Percentiles rank a stretch among this genome's conserved stretches.
Evolutionary conservation across 2,113 vertebrate genomes (phyloP).

Genomic region (Sturnus vulgaris): DNA sequence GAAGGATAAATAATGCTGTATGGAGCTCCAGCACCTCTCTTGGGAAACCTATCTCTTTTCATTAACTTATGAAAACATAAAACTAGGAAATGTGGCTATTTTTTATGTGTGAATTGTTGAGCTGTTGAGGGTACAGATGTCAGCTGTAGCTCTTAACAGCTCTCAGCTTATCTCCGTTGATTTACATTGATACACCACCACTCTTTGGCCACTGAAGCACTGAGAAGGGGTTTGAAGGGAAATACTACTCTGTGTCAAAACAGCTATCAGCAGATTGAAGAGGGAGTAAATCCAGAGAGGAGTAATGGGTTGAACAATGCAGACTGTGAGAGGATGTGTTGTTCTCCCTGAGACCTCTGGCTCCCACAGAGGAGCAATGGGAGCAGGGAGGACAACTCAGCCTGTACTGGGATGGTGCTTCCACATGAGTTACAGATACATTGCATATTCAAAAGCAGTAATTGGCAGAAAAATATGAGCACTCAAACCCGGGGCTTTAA

Average conservation of each 20-base stretch:
- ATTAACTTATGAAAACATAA: not conserved
- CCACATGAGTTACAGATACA: not conserved
- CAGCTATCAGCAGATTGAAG: not conserved
- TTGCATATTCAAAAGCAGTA: not conserved
- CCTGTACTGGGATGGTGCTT: not conserved
- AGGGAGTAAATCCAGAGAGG: not conserved
- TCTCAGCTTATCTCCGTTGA: not conserved
- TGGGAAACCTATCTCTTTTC: not conserved
- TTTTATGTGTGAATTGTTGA: not conserved
- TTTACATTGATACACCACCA: not conserved
- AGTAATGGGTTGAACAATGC: not conserved
- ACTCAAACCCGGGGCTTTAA: not conserved
- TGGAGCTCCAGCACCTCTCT: not conserved
- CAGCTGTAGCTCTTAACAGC: not conserved
- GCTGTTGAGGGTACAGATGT: not conserved
- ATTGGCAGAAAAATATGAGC: not conserved
- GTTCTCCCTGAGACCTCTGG: not conserved
- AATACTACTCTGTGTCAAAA: not conserved
- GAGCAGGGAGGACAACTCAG: not conserved
- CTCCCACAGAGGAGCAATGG: not conserved
- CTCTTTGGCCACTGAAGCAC: accelerated
- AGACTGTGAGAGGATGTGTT: not conserved
- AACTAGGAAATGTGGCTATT: not conserved
- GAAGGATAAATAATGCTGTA: not conserved
- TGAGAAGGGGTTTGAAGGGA: not conserved